A percentile compares a stretch with the other conserved stretches of the same genome.
Evolutionary conservation across 2,888 invertebrate species (phyloP).

Genomic region (Tubulanus polymorphus): DNA sequence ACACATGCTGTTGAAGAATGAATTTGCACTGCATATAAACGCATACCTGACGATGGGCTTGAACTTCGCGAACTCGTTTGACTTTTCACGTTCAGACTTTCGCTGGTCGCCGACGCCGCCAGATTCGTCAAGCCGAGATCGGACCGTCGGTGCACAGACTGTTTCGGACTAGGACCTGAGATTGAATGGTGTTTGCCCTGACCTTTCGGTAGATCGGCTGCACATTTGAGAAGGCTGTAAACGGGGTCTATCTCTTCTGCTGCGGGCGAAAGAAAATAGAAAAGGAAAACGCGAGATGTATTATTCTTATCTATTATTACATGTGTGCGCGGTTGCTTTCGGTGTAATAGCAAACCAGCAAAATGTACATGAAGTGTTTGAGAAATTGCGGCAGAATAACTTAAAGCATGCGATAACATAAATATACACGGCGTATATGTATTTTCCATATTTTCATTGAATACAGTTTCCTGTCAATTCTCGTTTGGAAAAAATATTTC

Average conservation of each 20-base stretch:
- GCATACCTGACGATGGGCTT: neutral
- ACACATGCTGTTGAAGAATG: no score
- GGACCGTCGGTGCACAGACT: neutral
- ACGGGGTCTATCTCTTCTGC: slow-evolving; percentile 46
- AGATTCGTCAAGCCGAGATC: neutral
- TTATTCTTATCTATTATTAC: no score
- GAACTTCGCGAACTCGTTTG: neutral
- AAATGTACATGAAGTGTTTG: no score
- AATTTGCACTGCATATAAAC: neutral
- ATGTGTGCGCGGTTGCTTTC: no score
- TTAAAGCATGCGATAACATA: no score
- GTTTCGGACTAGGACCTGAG: neutral
- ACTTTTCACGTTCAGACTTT: neutral
- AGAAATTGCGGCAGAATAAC: no score
- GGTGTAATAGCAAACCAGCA: no score
- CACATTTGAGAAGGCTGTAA: slow-evolving; percentile 50
- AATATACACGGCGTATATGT: no score
- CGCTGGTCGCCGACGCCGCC: neutral
- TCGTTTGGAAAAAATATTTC: no score
- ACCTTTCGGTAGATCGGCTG: slow-evolving; percentile 45
- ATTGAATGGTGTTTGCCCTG: slow-evolving; percentile 11
- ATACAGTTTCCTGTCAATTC: no score
- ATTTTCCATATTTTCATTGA: no score
- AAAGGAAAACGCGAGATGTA: neutral
- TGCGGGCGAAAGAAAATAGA: slow-evolving; percentile 10